These are phyloP conservation scores for Lagorchestes hirsutus DNA, from an alignment of 2,797 vertebrate genomes.

Conservation along the genomic window DNA sequence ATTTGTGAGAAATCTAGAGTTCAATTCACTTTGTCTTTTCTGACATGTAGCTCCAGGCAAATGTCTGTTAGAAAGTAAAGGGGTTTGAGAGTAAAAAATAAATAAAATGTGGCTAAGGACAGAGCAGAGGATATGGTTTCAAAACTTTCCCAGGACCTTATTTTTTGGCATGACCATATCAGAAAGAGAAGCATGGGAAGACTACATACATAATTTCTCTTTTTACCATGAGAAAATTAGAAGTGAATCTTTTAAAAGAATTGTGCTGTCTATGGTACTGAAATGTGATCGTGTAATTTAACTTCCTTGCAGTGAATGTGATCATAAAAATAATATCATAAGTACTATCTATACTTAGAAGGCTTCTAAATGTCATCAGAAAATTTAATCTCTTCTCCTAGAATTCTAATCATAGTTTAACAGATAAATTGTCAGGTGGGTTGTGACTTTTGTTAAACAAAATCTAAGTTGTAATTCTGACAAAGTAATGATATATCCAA, in stretches of 20 bases:
- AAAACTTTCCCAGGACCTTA: neutral
- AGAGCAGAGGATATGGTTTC: neutral
- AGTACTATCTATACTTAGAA: constrained; percentile 19
- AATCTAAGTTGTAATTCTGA: constrained; percentile 20
- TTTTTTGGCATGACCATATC: constrained; percentile 39
- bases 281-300: constrained; percentile 79
- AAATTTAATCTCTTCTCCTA: constrained; percentile 55
- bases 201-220: constrained; percentile 26
- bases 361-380: constrained; percentile 17
- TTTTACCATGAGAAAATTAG: constrained; percentile 55
- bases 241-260: constrained; percentile 4
- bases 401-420: constrained; percentile 32
- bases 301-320: constrained; percentile 36
- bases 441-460: constrained; percentile 32
- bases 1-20: constrained; percentile 17
- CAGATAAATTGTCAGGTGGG: constrained; percentile 43
- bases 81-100: constrained; percentile 4
- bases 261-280: constrained; percentile 93
- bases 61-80: constrained; percentile 19
- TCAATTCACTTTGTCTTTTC: constrained; percentile 4
- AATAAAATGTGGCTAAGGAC: constrained; percentile 36
- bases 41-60: neutral
- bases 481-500: constrained; percentile 49
- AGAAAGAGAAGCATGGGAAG: constrained; percentile 6
- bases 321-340: constrained; percentile 27